Evolutionary conservation across 2,113 vertebrate species (phyloP).

Genomic region (Sitta europaea): DNA sequence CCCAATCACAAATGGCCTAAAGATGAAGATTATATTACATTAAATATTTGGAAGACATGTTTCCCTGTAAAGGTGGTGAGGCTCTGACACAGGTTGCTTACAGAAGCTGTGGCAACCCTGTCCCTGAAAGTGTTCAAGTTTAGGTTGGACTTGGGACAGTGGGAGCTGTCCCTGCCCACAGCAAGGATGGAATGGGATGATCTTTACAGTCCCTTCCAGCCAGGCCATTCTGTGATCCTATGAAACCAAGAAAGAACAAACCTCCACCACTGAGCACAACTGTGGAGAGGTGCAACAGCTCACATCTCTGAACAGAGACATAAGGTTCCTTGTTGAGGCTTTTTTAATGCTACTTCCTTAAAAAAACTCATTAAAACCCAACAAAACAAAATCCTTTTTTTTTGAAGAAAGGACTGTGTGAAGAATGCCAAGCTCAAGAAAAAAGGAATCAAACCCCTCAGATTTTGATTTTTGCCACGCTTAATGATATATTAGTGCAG

Average conservation of each 20-base stretch:
- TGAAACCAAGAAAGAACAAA: background rate
- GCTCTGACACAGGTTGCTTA: background rate
- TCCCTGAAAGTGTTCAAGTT: background rate
- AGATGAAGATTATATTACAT: background rate
- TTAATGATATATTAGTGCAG: background rate
- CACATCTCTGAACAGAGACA: background rate
- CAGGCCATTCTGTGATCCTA: background rate
- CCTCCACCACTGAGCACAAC: background rate
- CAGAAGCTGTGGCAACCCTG: background rate
- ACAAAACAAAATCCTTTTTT: background rate
- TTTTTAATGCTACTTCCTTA: background rate
- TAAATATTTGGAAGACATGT: background rate
- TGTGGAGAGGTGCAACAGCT: background rate
- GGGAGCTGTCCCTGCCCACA: background rate
- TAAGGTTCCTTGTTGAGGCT: background rate
- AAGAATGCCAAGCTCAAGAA: background rate
- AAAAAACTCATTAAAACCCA: background rate
- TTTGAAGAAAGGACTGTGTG: background rate
- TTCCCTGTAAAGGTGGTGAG: background rate
- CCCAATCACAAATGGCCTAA: background rate
- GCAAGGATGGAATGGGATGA: background rate
- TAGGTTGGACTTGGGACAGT: rapidly evolving
- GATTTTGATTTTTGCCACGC: background rate
- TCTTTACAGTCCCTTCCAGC: background rate
- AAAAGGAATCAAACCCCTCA: background rate